phyloP scores from a whole-genome alignment of 2,797 vertebrate genomes.

The Corythornis leucogaster region DNA sequence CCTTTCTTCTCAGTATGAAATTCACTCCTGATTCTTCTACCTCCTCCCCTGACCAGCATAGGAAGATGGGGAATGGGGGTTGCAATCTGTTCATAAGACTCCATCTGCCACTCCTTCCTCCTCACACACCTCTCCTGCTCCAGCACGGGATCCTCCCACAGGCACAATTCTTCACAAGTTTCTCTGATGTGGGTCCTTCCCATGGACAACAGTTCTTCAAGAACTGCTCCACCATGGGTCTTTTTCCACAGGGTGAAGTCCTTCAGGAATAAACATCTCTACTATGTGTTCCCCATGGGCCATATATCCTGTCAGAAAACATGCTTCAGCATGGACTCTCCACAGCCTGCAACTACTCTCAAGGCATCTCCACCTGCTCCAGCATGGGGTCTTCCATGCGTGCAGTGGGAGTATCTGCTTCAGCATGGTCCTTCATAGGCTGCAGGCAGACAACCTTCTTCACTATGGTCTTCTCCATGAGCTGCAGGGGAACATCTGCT shows the following conservation, averaged over 20 bases:
- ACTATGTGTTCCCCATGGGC: rapidly evolving
- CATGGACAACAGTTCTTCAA: background rate
- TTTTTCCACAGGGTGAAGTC: background rate
- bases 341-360: background rate
- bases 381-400: background rate
- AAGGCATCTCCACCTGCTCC: background rate
- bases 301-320: background rate
- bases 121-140: background rate
- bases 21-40: background rate
- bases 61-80: no score
- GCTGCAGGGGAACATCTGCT: background rate
- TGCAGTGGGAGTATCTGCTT: background rate
- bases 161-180: background rate
- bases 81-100: background rate
- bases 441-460: background rate
- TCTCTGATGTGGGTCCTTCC: rapidly evolving
- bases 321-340: background rate
- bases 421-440: background rate
- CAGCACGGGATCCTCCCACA: background rate
- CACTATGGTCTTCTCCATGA: background rate
- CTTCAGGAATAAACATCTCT: background rate
- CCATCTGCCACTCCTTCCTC: background rate
- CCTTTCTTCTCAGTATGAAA: background rate
- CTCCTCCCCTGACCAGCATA: no score
- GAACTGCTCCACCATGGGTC: background rate